Percentiles rank a stretch among this genome's conserved stretches.
Conservation (phyloP, 2,113 vertebrate species). For the Dasyurus viverrinus region DNA sequence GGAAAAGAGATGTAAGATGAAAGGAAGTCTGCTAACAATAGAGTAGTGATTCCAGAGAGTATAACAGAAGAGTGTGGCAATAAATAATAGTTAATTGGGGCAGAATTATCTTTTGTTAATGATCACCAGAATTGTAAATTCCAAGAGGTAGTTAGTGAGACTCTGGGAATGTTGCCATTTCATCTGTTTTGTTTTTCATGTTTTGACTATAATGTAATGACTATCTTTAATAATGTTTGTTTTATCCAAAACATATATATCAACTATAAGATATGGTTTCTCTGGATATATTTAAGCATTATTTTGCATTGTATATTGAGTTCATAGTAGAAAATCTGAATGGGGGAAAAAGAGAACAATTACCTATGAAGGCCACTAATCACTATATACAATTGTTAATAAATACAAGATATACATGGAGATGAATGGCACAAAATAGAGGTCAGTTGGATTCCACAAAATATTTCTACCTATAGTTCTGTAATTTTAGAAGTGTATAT, state of each 20-base stretch:
- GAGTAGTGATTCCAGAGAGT: not conserved
- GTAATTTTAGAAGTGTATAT: conserved; percentile 23
- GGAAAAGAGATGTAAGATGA: not conserved
- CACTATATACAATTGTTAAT: not conserved
- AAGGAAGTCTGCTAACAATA: not conserved
- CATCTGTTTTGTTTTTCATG: not conserved
- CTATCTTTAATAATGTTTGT: not conserved
- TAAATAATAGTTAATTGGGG: not conserved
- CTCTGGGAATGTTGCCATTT: not conserved
- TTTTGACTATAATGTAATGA: not conserved
- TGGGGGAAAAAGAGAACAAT: not conserved
- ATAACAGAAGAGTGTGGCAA: not conserved
- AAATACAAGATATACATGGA: conserved; percentile 36
- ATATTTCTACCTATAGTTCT: conserved; percentile 29
- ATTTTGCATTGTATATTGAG: conserved; percentile 1
- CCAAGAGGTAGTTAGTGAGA: not conserved
- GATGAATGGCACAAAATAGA: not conserved
- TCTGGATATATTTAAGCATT: conserved; percentile 28
- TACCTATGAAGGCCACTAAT: not conserved
- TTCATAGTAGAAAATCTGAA: conserved; percentile 33
- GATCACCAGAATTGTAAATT: not conserved
- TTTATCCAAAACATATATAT: no score
- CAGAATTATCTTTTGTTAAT: not conserved
- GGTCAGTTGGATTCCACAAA: conserved; percentile 45
- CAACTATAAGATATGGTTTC: not conserved